phyloP scores from a whole-genome alignment of 2,888 invertebrate genomes.

The Exephanes ischioxanthus region DNA sequence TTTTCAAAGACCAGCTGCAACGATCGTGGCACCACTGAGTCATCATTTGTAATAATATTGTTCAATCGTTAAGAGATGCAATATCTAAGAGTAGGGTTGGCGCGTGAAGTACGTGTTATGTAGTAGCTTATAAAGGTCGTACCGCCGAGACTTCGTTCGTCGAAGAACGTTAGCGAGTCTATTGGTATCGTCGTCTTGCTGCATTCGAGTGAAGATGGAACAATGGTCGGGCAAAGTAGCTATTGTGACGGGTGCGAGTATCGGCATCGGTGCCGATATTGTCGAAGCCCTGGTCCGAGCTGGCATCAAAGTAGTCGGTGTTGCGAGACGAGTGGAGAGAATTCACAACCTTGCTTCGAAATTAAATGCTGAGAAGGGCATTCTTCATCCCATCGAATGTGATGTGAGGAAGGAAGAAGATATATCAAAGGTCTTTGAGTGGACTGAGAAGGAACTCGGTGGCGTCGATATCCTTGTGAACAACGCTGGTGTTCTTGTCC shows the following conservation, averaged over 20 bases:
- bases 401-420: conserved; percentile 86
- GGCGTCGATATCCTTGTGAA: conserved; percentile 87
- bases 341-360: conserved; percentile 77
- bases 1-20: no score
- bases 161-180: no score
- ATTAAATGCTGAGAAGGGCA: conserved; percentile 68
- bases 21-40: background rate
- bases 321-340: conserved; percentile 85
- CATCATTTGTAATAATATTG: background rate
- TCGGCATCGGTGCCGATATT: conserved; percentile 87
- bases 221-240: conserved; percentile 88
- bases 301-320: conserved; percentile 86
- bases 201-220: conserved; percentile 82
- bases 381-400: conserved; percentile 84
- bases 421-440: conserved; percentile 86
- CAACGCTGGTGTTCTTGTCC: conserved; percentile 86
- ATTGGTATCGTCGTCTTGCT: no score
- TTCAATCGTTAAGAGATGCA: background rate
- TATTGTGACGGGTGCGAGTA: conserved; percentile 89
- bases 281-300: conserved; percentile 84
- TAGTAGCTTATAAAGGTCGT: no score
- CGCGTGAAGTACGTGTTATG: background rate
- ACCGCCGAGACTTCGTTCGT: no score
- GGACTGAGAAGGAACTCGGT: conserved; percentile 85
- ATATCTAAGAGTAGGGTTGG: background rate